Base-by-base conservation (phyloP, 2,888 invertebrate species). In the Sinotaia quadrata region DNA sequence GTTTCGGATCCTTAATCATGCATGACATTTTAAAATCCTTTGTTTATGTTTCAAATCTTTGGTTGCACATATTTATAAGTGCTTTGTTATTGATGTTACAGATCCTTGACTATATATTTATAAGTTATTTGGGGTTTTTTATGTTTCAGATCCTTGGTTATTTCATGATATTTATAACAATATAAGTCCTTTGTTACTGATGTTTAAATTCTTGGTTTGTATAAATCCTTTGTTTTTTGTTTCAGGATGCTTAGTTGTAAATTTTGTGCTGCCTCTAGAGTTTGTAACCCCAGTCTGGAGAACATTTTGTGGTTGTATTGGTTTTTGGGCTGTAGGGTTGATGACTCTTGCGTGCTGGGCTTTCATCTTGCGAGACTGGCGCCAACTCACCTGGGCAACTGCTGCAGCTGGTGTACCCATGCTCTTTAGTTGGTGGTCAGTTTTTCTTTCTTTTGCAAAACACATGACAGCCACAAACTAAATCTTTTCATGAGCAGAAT, bases 241-340 rank as follows among this genome's bases (percentile, higher is more conserved):
- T 37, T 1, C 72, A 86, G 87, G 86, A 56, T 79, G 81, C n/a
- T 69, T 87, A 71, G 83, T 87, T 12, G 82, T 84, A 5, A 86
- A 86, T 73, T 85, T 85, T 79, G 84, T 86, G n/a, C 77, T 87
- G 15, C 86, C 87, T 1, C 65, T 87, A 67, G 87, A 87, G 74
- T 81, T 85, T 73, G 84, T 86, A 15, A 83, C 84, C 15, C 82
- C 81, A 12, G 72, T 76, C 52, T 87, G 87, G 87, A 69, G 87
- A 49, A 85, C 85, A 10, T 83, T 87, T 74, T 85, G 85, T 77
- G 87, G 86, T 33, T 84, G 84, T 77, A 78, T 87, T 54, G 86
- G 86, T 3, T 82, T 85, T 71, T 87, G 87, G 87, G 84, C 86
- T 8, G 78, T 83, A 12, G 87, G 87, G 2, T 71, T 86, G 33